Percentiles rank a stretch among this genome's conserved stretches.
These are phyloP conservation scores for Xiphophorus couchianus DNA, from an alignment of 2,113 vertebrate species.

Conservation along the genomic window DNA sequence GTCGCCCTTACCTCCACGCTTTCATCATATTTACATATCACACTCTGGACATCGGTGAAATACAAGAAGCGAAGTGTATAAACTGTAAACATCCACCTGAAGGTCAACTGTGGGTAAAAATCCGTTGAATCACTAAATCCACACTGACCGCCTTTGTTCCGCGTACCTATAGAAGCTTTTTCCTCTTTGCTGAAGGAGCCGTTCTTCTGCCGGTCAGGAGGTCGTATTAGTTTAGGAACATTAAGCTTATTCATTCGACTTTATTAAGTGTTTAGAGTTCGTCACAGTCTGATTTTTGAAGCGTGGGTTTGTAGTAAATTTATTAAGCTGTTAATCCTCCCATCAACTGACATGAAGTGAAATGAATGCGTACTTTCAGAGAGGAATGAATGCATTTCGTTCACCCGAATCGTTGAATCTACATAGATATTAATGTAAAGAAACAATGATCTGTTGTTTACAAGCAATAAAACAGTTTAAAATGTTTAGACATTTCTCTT, in stretches of 20 bases:
- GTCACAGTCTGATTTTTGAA: slow-evolving; percentile 2
- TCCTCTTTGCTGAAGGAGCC: slow-evolving; percentile 57
- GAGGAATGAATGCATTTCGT: slow-evolving; percentile 43
- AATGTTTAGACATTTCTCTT: background rate
- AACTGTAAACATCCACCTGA: slow-evolving; percentile 44
- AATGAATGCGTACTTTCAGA: slow-evolving; percentile 56
- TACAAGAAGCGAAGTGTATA: slow-evolving; percentile 24
- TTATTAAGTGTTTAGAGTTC: slow-evolving; percentile 60
- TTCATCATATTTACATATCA: slow-evolving; percentile 7
- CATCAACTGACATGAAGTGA: slow-evolving; percentile 30
- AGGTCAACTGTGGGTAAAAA: slow-evolving; percentile 33
- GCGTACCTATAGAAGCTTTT: slow-evolving; percentile 44
- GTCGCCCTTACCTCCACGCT: background rate
- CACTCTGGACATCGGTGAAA: slow-evolving; percentile 1
- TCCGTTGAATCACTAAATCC: slow-evolving; percentile 8
- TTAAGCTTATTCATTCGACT: slow-evolving; percentile 58
- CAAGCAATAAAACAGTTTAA: slow-evolving; percentile 1
- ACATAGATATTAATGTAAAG: slow-evolving; percentile 18
- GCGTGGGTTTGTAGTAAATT: no score
- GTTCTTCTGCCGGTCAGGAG: slow-evolving; percentile 60
- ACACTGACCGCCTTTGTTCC: slow-evolving; percentile 61
- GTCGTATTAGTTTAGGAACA: slow-evolving; percentile 55
- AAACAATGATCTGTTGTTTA: slow-evolving; percentile 12
- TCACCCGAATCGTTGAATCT: slow-evolving; percentile 11
- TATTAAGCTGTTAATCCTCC: slow-evolving; percentile 44